Percentiles rank a stretch among this genome's conserved stretches.
These are phyloP conservation scores for Mus musculus DNA, from an alignment of 2,113 vertebrate genomes.

Conservation along the genomic window GRCm39 chr2:167241001-167241500, in stretches of 20 bases:
- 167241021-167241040: background rate
- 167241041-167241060: background rate
- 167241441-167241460: no score
- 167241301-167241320: background rate
- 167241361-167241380: no score
- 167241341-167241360: no score
- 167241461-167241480: no score
- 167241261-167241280: background rate
- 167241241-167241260: background rate
- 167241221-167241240: background rate
- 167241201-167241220: background rate
- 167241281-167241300: background rate
- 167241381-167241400: no score
- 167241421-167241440: no score
- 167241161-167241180: background rate
- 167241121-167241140: background rate
- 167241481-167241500: background rate
- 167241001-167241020: background rate
- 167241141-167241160: background rate
- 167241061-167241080: background rate
- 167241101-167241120: background rate
- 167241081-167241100: background rate
- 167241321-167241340: background rate
- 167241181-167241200: background rate
- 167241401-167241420: no score